Conservation (phyloP, 2,113 vertebrate species). For the Trogon melanurus region DNA sequence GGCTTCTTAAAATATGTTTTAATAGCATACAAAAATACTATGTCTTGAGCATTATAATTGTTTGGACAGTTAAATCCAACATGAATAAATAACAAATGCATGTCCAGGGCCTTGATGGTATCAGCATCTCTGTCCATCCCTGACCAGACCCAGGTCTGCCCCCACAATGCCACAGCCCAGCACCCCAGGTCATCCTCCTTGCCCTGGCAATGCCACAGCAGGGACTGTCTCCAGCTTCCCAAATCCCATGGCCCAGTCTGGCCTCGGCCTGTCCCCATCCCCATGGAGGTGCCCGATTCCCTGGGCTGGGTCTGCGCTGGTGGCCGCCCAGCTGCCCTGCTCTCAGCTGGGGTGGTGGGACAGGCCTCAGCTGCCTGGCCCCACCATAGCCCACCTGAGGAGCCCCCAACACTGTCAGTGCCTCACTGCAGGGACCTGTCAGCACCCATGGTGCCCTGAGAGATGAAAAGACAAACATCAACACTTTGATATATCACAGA, state of each 20-base stretch:
- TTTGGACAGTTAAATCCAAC: background rate
- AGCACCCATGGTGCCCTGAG: background rate
- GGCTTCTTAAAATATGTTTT: background rate
- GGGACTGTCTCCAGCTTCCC: background rate
- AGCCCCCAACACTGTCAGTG: rapidly evolving
- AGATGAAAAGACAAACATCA: background rate
- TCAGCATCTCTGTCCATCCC: background rate
- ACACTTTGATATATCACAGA: background rate
- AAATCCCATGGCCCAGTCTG: too few species aligned
- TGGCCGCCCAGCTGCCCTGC: rapidly evolving
- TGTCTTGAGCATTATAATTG: background rate
- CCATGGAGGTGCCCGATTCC: rapidly evolving
- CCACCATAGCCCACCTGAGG: rapidly evolving
- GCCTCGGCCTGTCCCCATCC: background rate
- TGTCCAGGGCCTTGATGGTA: background rate
- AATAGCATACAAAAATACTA: background rate
- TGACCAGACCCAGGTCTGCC: rapidly evolving
- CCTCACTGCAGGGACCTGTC: background rate
- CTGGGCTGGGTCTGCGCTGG: rapidly evolving
- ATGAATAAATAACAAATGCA: rapidly evolving
- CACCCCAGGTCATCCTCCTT: background rate
- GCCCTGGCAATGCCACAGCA: rapidly evolving
- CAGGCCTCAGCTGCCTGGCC: rapidly evolving
- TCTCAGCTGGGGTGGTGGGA: background rate
- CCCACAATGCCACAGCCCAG: rapidly evolving